phyloP scores from a whole-genome alignment of 2,113 vertebrate species.

The Cebidichthys violaceus region DNA sequence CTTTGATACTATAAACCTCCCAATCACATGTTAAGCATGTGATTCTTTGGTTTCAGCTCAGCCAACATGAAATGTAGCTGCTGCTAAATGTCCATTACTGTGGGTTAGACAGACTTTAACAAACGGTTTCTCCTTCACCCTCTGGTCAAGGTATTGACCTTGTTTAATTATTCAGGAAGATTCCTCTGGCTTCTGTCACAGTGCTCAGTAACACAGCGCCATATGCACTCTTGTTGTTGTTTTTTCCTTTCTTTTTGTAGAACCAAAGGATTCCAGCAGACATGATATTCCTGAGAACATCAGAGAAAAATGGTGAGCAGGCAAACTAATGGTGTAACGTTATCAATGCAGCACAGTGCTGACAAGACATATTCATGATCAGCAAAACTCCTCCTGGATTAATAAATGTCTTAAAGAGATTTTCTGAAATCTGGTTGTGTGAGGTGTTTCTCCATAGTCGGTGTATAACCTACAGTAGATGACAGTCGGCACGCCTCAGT shows the following conservation, averaged over 20 bases:
- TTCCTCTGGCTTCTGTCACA: slow-evolving; percentile 48
- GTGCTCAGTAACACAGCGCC: slow-evolving; percentile 17
- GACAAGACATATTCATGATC: not conserved
- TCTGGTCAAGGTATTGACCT: slow-evolving; percentile 67
- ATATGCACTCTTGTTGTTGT: not conserved
- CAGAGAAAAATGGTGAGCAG: slow-evolving; percentile 83
- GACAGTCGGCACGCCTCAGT: too few relatives aligned
- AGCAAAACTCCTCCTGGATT: not conserved
- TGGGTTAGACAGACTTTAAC: slow-evolving; percentile 21
- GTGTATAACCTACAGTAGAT: not conserved
- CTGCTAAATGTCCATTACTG: slow-evolving; percentile 16
- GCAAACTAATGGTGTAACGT: slow-evolving; percentile 1
- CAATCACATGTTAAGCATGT: slow-evolving; percentile 1
- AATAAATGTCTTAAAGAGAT: too few relatives aligned
- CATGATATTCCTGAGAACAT: slow-evolving; percentile 85
- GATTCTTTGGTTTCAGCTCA: slow-evolving; percentile 30
- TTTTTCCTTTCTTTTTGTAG: slow-evolving; percentile 52
- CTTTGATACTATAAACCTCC: not conserved
- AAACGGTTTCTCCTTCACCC: slow-evolving; percentile 56
- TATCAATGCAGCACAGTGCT: slow-evolving; percentile 7
- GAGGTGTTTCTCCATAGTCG: not conserved
- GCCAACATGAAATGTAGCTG: slow-evolving; percentile 30
- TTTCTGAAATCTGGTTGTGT: not conserved
- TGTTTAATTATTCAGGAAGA: slow-evolving; percentile 79
- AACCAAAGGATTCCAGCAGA: slow-evolving; percentile 87